A percentile compares a stretch with the other conserved stretches of the same genome.
These are phyloP conservation scores for Urosaurus nigricauda DNA, from an alignment of 2,797 vertebrate species.

Conservation along the genomic window DNA sequence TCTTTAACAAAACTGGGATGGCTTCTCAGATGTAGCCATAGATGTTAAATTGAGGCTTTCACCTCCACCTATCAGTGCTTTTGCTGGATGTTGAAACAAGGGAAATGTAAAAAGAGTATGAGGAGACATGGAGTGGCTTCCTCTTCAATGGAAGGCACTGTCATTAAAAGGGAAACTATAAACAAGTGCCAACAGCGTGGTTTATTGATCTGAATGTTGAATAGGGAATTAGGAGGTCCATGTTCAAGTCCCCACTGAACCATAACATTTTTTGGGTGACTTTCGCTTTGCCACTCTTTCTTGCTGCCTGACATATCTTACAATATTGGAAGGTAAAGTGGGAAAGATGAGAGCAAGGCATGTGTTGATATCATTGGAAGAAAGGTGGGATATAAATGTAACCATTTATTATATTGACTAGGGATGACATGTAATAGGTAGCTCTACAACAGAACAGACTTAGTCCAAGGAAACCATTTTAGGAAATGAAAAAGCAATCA, in stretches of 20 bases:
- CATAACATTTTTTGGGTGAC: not conserved
- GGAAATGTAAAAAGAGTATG: constrained; percentile 11
- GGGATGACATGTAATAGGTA: no score
- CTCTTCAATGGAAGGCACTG: not conserved
- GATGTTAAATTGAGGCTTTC: constrained; percentile 37
- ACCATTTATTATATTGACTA: not conserved
- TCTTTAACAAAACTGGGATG: constrained; percentile 35
- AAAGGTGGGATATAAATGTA: not conserved
- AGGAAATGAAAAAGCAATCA: not conserved
- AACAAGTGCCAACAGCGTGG: not conserved
- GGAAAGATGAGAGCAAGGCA: not conserved
- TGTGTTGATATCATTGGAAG: not conserved
- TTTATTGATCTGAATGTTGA: not conserved
- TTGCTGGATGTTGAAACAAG: constrained; percentile 28
- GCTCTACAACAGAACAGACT: no score
- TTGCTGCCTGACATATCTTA: not conserved
- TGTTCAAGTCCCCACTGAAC: not conserved
- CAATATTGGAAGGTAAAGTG: not conserved
- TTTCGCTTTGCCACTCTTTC: not conserved
- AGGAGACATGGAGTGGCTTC: not conserved
- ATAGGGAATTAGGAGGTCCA: not conserved
- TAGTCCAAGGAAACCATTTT: not conserved
- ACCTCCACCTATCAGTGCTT: not conserved
- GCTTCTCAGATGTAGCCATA: constrained; percentile 6
- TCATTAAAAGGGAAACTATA: not conserved